Percentiles rank a stretch among this genome's conserved stretches.
Conservation (phyloP, 2,113 vertebrate species). For the Clarias magur region DNA sequence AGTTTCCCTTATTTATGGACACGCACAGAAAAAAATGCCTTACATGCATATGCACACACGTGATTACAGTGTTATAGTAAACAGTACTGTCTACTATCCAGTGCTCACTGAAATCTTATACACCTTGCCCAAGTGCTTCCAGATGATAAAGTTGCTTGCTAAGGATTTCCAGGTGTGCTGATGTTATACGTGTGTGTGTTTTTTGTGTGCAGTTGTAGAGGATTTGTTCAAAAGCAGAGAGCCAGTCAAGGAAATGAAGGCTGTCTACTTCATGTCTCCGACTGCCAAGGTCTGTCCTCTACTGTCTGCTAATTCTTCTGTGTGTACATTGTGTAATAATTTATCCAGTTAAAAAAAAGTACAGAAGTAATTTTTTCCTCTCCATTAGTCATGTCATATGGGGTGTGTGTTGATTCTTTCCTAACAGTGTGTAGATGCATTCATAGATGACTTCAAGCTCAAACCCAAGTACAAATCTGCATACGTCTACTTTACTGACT, state of each 20-base stretch:
- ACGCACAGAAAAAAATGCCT: too few relatives aligned
- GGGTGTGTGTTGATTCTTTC: slow-evolving; percentile 11
- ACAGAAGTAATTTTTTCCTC: neutral
- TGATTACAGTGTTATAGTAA: too few relatives aligned
- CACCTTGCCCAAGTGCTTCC: neutral
- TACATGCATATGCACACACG: too few relatives aligned
- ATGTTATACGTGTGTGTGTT: neutral
- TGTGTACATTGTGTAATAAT: neutral
- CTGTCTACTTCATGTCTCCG: slow-evolving; percentile 93
- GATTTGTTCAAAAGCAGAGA: slow-evolving; percentile 89
- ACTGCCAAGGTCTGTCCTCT: slow-evolving; percentile 74
- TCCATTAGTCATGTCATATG: neutral
- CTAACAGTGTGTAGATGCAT: slow-evolving; percentile 85
- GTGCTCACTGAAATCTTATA: neutral
- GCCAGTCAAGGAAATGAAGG: slow-evolving; percentile 91
- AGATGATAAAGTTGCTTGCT: neutral
- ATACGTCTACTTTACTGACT: slow-evolving; percentile 95
- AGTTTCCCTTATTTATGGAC: too few relatives aligned
- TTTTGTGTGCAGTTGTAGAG: slow-evolving; percentile 83
- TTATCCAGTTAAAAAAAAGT: neutral
- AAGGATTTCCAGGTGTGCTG: neutral
- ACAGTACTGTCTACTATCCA: too few relatives aligned
- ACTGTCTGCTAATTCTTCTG: neutral
- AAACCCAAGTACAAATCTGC: slow-evolving; percentile 92
- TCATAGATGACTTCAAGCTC: slow-evolving; percentile 86